A percentile compares a stretch with the other conserved stretches of the same genome.
Conservation (phyloP, 2,113 vertebrate genomes). For the Syrrhaptes paradoxus region DNA sequence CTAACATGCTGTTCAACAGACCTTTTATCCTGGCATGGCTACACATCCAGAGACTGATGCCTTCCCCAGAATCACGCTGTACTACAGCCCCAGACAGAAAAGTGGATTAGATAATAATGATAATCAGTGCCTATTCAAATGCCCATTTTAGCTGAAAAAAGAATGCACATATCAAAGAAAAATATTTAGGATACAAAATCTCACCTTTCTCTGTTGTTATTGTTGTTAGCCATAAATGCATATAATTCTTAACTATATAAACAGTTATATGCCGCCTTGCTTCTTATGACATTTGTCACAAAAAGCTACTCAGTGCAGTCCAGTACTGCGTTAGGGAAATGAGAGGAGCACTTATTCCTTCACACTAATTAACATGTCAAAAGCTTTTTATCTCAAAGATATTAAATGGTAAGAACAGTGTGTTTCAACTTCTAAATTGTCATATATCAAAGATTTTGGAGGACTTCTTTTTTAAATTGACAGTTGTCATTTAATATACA, state of each 20-base stretch:
- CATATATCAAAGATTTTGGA: constrained; percentile 75
- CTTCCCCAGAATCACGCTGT: neutral
- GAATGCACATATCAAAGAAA: neutral
- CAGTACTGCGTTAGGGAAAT: constrained; percentile 32
- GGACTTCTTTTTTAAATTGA: constrained; percentile 74
- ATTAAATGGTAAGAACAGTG: constrained; percentile 72
- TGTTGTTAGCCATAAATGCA: neutral
- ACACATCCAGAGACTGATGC: neutral
- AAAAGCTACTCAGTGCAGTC: neutral
- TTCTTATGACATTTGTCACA: neutral
- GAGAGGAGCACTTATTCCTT: constrained; percentile 58
- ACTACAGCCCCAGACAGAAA: neutral
- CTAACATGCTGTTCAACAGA: neutral
- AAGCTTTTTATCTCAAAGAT: constrained; percentile 68
- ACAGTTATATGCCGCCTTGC: neutral
- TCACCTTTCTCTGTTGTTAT: neutral
- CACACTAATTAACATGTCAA: constrained; percentile 49
- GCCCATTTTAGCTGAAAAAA: neutral
- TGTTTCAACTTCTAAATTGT: constrained; percentile 78
- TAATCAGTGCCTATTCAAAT: neutral
- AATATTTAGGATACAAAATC: constrained; percentile 7
- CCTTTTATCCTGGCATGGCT: neutral
- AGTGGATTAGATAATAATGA: neutral
- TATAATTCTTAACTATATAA: constrained; percentile 20
- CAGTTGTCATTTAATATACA: constrained; percentile 79